Evolutionary conservation across 2,888 invertebrate genomes (phyloP).

Genomic region (Dicyrtoma fusca): DNA sequence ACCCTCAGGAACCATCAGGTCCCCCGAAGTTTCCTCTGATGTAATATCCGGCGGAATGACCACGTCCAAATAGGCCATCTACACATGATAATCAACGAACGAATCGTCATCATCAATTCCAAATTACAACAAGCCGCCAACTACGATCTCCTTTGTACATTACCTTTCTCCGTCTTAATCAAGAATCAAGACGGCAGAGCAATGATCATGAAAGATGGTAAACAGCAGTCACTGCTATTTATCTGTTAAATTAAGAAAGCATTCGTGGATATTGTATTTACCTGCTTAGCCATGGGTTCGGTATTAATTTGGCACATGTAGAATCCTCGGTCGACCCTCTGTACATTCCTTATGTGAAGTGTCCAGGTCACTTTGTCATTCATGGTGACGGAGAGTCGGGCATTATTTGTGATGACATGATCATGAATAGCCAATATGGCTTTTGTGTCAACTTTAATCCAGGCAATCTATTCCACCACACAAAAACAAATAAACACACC

Average conservation of each 20-base stretch:
- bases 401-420: conserved; percentile 91
- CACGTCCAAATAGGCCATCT: conserved; percentile 87
- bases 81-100: conserved; percentile 55
- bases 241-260: background rate
- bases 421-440: conserved; percentile 91
- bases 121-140: background rate
- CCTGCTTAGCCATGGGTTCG: conserved; percentile 93
- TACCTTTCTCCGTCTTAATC: too few species aligned
- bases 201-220: too few species aligned
- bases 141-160: too few species aligned
- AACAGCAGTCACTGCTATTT: too few species aligned
- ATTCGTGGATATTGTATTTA: conserved; percentile 59
- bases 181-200: too few species aligned
- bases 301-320: conserved; percentile 97
- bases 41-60: conserved; percentile 89
- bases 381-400: conserved; percentile 83
- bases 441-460: conserved; percentile 81
- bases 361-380: conserved; percentile 84
- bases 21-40: conserved; percentile 87
- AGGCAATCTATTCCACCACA: conserved; percentile 72
- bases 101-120: background rate
- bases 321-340: conserved; percentile 78
- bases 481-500: conserved; percentile 5
- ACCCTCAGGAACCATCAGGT: conserved; percentile 93
- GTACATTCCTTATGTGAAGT: conserved; percentile 80